A percentile compares a stretch with the other conserved stretches of the same genome.
phyloP scores from a whole-genome alignment of 2,113 vertebrate genomes.

The Neomonachus schauinslandi region DNA sequence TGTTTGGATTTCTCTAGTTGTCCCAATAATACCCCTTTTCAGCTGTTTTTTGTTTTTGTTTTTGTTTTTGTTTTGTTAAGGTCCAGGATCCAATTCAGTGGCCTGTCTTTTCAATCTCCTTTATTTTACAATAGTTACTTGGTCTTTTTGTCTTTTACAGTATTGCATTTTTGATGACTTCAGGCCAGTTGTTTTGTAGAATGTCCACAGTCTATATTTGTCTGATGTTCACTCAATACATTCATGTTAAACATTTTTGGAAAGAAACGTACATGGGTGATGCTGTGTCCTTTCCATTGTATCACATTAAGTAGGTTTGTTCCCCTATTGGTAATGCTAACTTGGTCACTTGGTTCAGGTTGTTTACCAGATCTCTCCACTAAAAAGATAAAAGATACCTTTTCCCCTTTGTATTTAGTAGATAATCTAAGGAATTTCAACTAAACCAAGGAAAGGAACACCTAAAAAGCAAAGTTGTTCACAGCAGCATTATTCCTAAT shows the following conservation, averaged over 20 bases:
- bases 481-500: background rate
- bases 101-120: background rate
- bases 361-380: background rate
- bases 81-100: background rate
- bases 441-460: background rate
- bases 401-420: background rate
- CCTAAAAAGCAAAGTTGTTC: background rate
- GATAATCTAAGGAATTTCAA: background rate
- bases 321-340: background rate
- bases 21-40: background rate
- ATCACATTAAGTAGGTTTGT: background rate
- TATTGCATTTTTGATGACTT: background rate
- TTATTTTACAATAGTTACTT: background rate
- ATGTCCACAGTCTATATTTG: background rate
- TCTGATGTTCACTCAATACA: background rate
- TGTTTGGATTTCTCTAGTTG: background rate
- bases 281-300: background rate
- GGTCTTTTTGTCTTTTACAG: background rate
- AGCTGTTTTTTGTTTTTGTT: background rate
- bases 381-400: background rate
- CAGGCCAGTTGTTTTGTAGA: background rate
- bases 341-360: background rate
- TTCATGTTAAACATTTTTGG: background rate
- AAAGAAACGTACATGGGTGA: background rate
- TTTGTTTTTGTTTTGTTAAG: background rate